phyloP scores from a whole-genome alignment of 2,888 invertebrate genomes.

The Panopea generosa region DNA sequence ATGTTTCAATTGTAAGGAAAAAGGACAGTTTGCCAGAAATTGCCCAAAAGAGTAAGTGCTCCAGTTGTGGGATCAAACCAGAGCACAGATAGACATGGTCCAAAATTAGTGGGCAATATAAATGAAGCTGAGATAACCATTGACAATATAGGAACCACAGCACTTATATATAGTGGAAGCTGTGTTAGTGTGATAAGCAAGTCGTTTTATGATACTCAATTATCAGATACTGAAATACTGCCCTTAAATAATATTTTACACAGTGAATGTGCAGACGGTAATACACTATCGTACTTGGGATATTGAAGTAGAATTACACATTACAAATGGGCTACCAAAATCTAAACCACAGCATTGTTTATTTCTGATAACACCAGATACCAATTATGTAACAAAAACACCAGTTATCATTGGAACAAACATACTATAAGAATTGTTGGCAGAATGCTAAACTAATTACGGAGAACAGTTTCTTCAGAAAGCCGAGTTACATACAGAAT shows the following conservation, averaged over 20 bases:
- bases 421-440: slow-evolving; percentile 22
- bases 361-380: slow-evolving; percentile 20
- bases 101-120: slow-evolving; percentile 10
- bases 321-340: slow-evolving; percentile 5
- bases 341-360: background rate
- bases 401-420: slow-evolving; percentile 58
- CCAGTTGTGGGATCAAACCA: slow-evolving; percentile 1
- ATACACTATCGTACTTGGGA: slow-evolving; percentile 18
- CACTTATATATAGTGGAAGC: slow-evolving; percentile 5
- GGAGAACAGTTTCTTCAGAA: slow-evolving; percentile 26
- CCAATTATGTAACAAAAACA: slow-evolving; percentile 21
- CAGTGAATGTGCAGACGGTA: slow-evolving; percentile 30
- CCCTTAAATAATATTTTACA: background rate
- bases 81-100: slow-evolving; percentile 4
- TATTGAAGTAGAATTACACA: slow-evolving; percentile 12
- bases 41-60: slow-evolving; percentile 11
- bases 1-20: background rate
- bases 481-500: slow-evolving; percentile 8
- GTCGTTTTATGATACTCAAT: background rate
- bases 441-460: slow-evolving; percentile 7
- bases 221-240: background rate
- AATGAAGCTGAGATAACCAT: slow-evolving; percentile 1
- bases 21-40: background rate
- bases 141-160: background rate
- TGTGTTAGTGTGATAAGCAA: slow-evolving; percentile 11